Conservation (phyloP, 2,888 invertebrate species). For the Nephrotoma appendiculata region DNA sequence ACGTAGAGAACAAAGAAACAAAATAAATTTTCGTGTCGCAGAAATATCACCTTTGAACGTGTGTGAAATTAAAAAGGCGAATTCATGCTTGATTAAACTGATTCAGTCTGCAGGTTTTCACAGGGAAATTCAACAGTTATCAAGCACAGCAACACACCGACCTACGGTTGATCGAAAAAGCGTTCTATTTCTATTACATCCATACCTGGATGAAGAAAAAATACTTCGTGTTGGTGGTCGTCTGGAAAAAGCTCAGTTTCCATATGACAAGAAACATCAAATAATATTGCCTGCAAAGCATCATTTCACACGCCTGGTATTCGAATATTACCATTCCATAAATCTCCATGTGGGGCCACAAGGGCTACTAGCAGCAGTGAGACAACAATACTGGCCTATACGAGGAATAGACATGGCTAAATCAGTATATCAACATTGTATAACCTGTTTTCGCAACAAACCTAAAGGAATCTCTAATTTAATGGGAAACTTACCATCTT, state of each 20-base stretch:
- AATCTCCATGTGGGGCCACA: not conserved
- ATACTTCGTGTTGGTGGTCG: not conserved
- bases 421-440: not conserved
- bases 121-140: no score
- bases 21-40: no score
- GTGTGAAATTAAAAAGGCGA: no score
- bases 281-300: not conserved
- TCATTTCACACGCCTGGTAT: no score
- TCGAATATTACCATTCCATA: not conserved
- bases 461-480: not conserved
- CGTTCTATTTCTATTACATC: not conserved
- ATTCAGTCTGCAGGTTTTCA: no score
- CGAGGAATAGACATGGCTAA: not conserved
- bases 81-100: no score
- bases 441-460: not conserved
- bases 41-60: no score
- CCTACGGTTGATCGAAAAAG: not conserved
- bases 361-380: not conserved
- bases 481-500: not conserved
- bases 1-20: no score
- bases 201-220: not conserved
- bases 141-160: no score
- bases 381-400: not conserved
- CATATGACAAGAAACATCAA: not conserved
- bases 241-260: not conserved